Evolutionary conservation across 2,113 vertebrate genomes (phyloP).

Genomic region (Elephantulus edwardii): DNA sequence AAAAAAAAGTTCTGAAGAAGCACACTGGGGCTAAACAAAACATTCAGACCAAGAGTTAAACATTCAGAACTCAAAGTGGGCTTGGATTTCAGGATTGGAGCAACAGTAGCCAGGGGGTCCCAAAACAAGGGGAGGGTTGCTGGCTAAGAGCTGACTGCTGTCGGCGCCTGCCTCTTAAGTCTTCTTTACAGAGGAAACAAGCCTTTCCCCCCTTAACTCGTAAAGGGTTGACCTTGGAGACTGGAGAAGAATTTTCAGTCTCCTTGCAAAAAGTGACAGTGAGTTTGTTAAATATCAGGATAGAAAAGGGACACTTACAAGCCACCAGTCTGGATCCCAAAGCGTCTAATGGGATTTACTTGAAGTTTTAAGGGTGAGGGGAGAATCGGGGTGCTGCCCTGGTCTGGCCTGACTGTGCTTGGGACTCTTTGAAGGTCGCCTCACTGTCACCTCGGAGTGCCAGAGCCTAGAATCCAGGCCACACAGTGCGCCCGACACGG

Average conservation of each 20-base stretch:
- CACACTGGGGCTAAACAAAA: not conserved
- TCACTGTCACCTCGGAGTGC: conserved; percentile 54
- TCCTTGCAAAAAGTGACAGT: conserved; percentile 23
- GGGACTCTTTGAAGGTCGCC: conserved; percentile 67
- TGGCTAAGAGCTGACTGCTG: not conserved
- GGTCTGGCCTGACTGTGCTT: not conserved
- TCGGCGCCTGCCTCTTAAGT: not conserved
- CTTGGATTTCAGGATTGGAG: not conserved
- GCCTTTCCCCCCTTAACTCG: not conserved
- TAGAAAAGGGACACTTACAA: not conserved
- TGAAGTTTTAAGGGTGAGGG: not conserved
- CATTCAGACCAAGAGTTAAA: too few species aligned
- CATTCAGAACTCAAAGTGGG: not conserved
- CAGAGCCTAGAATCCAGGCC: conserved; percentile 14
- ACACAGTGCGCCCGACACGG: not conserved
- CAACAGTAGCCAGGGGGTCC: not conserved
- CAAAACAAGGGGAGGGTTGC: rapidly evolving
- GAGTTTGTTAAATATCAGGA: conserved; percentile 11
- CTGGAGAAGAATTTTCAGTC: not conserved
- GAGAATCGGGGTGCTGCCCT: not conserved
- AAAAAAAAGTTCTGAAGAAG: not conserved
- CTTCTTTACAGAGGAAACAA: not conserved
- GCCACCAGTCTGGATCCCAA: not conserved
- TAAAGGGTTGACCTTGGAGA: conserved; percentile 48
- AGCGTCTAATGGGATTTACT: not conserved